Percentiles rank a stretch among this genome's conserved stretches.
phyloP scores from a whole-genome alignment of 1,140 invertebrate genomes.

The Cotesia vestalis region DNA sequence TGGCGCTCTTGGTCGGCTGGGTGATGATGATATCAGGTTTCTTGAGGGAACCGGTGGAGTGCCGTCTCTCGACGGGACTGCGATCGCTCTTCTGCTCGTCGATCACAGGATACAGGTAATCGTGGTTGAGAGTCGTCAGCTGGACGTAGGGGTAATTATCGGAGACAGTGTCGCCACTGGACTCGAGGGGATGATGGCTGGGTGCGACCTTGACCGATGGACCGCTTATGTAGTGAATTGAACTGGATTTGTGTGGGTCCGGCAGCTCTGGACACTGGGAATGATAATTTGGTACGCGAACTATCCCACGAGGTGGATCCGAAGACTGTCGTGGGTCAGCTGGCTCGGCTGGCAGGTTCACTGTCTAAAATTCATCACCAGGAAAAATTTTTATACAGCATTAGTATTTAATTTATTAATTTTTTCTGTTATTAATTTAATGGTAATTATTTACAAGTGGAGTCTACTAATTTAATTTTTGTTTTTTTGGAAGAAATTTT shows the following conservation, averaged over 20 bases:
- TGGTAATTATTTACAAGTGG: conserved; percentile 29
- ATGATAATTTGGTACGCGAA: conserved; percentile 55
- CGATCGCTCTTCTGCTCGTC: conserved; percentile 69
- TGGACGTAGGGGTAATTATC: conserved; percentile 88
- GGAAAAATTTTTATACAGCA: neutral
- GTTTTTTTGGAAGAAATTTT: no score
- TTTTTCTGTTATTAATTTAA: conserved; percentile 20
- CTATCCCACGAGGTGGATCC: conserved; percentile 65
- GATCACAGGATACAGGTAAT: conserved; percentile 84
- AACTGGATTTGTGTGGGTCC: conserved; percentile 56
- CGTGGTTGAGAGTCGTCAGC: conserved; percentile 79
- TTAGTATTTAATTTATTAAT: conserved; percentile 34
- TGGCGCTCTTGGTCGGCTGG: conserved; percentile 56
- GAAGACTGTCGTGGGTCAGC: conserved; percentile 74
- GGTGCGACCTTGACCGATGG: conserved; percentile 49
- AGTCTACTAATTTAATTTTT: no score
- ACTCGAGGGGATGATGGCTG: conserved; percentile 50
- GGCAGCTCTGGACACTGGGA: conserved; percentile 54
- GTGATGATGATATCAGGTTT: conserved; percentile 69
- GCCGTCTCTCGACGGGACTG: conserved; percentile 61
- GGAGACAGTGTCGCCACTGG: conserved; percentile 54
- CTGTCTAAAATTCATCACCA: conserved; percentile 69
- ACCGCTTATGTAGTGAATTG: conserved; percentile 55
- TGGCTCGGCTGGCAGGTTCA: conserved; percentile 81
- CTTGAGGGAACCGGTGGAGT: conserved; percentile 71